Percentiles rank a stretch among this genome's conserved stretches.
phyloP scores from a whole-genome alignment of 1,140 invertebrate genomes.

The Anastatus disparis region DNA sequence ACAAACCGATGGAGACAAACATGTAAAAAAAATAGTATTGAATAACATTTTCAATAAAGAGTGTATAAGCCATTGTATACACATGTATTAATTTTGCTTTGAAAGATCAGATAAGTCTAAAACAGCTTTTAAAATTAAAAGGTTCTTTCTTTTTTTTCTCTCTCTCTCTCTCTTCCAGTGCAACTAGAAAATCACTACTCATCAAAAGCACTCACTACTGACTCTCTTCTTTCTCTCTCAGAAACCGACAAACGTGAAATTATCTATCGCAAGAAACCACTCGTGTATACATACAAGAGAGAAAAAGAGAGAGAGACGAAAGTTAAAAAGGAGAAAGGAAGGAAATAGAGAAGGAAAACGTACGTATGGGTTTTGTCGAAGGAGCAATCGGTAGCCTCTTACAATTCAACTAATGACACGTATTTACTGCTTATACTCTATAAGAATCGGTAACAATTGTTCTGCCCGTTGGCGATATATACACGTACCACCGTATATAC shows the following conservation, averaged over 20 bases:
- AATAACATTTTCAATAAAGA: slow-evolving; percentile 24
- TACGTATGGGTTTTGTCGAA: not conserved
- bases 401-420: slow-evolving; percentile 12
- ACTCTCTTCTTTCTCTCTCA: not conserved
- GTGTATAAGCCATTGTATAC: not conserved
- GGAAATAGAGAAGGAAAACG: slow-evolving; percentile 22
- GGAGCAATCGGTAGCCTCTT: not conserved
- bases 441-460: slow-evolving; percentile 23
- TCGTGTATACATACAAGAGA: not conserved
- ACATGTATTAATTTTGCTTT: slow-evolving; percentile 12
- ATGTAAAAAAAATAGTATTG: slow-evolving; percentile 1
- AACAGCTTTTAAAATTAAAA: slow-evolving; percentile 35
- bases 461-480: not conserved
- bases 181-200: slow-evolving; percentile 35
- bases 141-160: no score
- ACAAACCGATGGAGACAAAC: not conserved
- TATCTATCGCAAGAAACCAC: slow-evolving; percentile 18
- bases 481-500: no score
- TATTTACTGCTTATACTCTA: slow-evolving; percentile 11
- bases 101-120: slow-evolving; percentile 24
- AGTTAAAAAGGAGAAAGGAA: not conserved
- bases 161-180: no score
- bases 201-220: not conserved
- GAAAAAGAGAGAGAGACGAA: not conserved
- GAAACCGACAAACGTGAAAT: slow-evolving; percentile 32